These are phyloP conservation scores for Polydrusus cervinus DNA, from an alignment of 2,888 invertebrate genomes.

Conservation along the genomic window DNA sequence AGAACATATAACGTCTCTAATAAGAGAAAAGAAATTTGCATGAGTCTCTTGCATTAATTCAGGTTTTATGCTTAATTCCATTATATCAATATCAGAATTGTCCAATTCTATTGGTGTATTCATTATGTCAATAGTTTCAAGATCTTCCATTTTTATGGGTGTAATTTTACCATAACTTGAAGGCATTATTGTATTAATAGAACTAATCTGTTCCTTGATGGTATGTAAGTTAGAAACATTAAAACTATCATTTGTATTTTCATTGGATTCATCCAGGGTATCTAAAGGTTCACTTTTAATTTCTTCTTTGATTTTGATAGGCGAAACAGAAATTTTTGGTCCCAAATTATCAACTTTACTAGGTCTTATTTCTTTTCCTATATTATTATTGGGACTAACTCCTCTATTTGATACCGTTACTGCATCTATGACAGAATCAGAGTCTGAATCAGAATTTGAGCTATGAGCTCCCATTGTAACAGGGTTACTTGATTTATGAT, in stretches of 20 bases:
- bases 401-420: constrained; percentile 52
- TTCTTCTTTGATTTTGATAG: constrained; percentile 44
- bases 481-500: constrained; percentile 24
- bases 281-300: constrained; percentile 45
- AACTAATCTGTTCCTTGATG: constrained; percentile 53
- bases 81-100: constrained; percentile 73
- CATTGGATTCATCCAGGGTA: constrained; percentile 26
- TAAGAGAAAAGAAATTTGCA: constrained; percentile 88
- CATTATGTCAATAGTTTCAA: constrained; percentile 83
- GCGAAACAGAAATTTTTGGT: constrained; percentile 50
- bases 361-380: constrained; percentile 45
- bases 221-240: constrained; percentile 5
- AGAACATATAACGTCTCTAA: constrained; percentile 91
- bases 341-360: constrained; percentile 55
- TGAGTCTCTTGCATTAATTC: constrained; percentile 87
- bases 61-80: constrained; percentile 73
- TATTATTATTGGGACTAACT: constrained; percentile 10
- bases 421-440: constrained; percentile 62
- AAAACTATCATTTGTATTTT: background rate
- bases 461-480: constrained; percentile 58
- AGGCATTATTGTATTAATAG: constrained; percentile 58
- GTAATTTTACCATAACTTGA: constrained; percentile 64
- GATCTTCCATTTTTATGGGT: constrained; percentile 72
- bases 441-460: constrained; percentile 68
- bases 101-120: constrained; percentile 84